These are phyloP conservation scores for Melanostigma gelatinosum DNA, from an alignment of 2,113 vertebrate genomes.

Conservation along the genomic window DNA sequence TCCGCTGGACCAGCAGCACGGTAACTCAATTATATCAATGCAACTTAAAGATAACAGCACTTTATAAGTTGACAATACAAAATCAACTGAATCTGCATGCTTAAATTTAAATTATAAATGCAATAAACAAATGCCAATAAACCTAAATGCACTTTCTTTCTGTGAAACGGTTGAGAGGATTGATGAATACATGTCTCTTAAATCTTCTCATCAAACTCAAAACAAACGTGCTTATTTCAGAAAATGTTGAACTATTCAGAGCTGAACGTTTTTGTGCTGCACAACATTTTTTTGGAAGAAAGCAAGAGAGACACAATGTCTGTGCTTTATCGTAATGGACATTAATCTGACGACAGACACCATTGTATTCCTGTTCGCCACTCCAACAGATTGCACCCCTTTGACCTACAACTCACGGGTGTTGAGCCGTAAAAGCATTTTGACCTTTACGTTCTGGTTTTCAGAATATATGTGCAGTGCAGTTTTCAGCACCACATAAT, in stretches of 20 bases:
- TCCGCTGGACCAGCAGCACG: neutral
- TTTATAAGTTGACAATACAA: neutral
- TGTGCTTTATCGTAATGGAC: neutral
- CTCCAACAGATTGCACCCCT: constrained; percentile 4
- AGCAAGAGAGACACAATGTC: constrained; percentile 18
- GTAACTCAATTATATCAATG: neutral
- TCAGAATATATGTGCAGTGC: neutral
- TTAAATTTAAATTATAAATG: too few relatives aligned
- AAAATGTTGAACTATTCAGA: neutral
- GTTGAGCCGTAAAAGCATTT: constrained; percentile 1
- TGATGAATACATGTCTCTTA: too few relatives aligned
- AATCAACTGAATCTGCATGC: neutral
- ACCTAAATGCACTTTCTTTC: neutral
- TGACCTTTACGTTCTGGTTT: constrained; percentile 8
- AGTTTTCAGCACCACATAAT: neutral
- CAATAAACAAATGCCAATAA: neutral
- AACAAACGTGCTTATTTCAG: neutral
- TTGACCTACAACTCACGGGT: neutral
- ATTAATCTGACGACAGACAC: constrained; percentile 6
- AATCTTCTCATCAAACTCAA: neutral
- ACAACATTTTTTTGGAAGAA: neutral
- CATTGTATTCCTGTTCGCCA: neutral
- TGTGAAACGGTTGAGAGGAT: too few relatives aligned
- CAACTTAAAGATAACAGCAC: neutral
- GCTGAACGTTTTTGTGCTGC: neutral